A percentile compares a stretch with the other conserved stretches of the same genome.
These are phyloP conservation scores for Paramisgurnus dabryanus DNA, from an alignment of 2,113 vertebrate genomes.

Conservation along the genomic window DNA sequence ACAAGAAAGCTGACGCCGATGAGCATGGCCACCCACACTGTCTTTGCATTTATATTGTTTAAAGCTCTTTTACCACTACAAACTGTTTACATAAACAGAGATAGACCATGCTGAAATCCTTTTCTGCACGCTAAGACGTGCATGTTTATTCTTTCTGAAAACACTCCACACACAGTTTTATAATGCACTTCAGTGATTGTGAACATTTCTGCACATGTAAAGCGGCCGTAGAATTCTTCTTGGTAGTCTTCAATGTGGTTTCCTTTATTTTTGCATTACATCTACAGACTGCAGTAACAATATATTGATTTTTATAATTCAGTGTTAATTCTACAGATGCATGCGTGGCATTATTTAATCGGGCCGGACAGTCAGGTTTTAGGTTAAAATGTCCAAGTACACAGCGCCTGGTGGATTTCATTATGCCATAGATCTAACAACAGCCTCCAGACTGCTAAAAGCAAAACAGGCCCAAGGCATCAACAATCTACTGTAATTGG, in stretches of 20 bases:
- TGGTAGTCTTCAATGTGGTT: not conserved
- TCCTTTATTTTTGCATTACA: too few species aligned
- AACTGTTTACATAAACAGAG: not conserved
- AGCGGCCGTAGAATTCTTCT: not conserved
- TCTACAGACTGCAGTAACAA: too few species aligned
- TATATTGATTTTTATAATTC: too few species aligned
- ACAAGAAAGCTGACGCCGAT: constrained; percentile 12
- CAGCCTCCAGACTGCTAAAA: constrained; percentile 22
- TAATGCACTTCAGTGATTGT: too few species aligned
- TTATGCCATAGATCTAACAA: constrained; percentile 16
- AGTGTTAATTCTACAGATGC: not conserved
- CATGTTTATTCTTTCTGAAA: too few species aligned
- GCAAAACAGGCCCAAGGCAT: constrained; percentile 14
- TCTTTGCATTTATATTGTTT: not conserved
- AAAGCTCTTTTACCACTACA: not conserved
- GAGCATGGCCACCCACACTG: not conserved
- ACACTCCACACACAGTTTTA: too few species aligned
- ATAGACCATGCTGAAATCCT: not conserved
- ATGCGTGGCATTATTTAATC: not conserved
- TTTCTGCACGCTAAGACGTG: too few species aligned
- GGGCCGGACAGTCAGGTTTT: not conserved
- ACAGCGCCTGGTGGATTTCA: not conserved
- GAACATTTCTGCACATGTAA: too few species aligned
- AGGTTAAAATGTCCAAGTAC: not conserved
- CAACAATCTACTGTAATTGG: not conserved